Evolutionary conservation across 2,113 vertebrate genomes (phyloP).

Genomic region (Herpetotheres cachinnans): DNA sequence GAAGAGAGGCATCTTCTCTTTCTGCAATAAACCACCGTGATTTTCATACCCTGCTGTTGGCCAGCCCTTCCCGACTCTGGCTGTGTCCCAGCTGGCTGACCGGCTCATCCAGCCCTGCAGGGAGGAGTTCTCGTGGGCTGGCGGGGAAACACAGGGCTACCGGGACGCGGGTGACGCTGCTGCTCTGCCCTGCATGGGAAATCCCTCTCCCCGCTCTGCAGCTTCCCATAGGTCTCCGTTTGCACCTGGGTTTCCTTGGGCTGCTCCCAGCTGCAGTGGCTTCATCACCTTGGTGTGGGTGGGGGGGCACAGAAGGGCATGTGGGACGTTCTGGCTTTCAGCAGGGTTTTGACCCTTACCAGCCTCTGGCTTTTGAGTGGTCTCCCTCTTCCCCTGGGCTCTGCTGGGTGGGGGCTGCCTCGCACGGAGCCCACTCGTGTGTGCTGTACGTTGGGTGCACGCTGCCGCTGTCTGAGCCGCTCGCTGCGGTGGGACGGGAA

Average conservation of each 20-base stretch:
- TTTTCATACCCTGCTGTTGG: not conserved
- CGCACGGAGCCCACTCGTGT: rapidly evolving
- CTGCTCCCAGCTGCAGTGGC: not conserved
- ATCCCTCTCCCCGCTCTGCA: not conserved
- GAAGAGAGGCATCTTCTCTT: not conserved
- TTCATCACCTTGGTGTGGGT: rapidly evolving
- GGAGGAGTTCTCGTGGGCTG: not conserved
- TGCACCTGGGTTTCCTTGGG: not conserved
- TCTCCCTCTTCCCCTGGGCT: not conserved
- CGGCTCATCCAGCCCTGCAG: slow-evolving; percentile 6
- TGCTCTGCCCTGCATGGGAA: not conserved
- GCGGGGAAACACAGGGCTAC: not conserved
- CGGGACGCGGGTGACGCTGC: rapidly evolving
- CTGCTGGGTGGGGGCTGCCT: not conserved
- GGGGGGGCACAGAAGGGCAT: not conserved
- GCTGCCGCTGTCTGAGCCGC: not conserved
- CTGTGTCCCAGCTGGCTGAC: not conserved
- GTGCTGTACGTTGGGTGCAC: not conserved
- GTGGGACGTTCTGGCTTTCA: not conserved
- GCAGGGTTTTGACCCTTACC: no score
- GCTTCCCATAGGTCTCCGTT: rapidly evolving
- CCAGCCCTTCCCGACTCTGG: not conserved
- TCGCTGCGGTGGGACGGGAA: not conserved
- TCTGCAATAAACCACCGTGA: not conserved
- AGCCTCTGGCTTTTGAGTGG: not conserved